Conservation (phyloP, 2,888 invertebrate genomes). For the Andricus curvator region DNA sequence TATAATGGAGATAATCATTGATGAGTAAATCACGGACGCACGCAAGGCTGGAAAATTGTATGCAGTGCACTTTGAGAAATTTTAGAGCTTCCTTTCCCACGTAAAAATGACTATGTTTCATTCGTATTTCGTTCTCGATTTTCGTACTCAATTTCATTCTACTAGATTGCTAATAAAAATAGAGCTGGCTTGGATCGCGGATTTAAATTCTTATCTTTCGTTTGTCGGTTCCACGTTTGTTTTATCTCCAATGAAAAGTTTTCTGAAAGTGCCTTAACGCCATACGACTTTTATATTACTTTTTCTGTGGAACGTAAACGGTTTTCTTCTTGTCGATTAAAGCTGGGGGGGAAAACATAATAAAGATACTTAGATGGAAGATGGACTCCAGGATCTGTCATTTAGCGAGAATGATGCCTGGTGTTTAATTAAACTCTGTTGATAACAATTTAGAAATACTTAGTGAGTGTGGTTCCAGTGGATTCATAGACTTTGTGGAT, state of each 20-base stretch:
- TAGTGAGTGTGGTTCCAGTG: not conserved
- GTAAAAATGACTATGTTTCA: constrained; percentile 4
- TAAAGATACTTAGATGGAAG: not conserved
- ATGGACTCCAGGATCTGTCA: not conserved
- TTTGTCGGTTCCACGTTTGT: not conserved
- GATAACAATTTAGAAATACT: not conserved
- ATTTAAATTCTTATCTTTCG: constrained; percentile 24
- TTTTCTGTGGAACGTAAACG: not conserved
- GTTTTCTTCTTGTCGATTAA: constrained; percentile 4
- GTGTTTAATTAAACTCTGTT: not conserved
- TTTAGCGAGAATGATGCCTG: not conserved
- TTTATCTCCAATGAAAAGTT: constrained; percentile 24
- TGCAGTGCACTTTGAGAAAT: constrained; percentile 23
- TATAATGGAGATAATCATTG: constrained; percentile 31
- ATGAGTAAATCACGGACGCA: constrained; percentile 26
- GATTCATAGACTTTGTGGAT: not conserved
- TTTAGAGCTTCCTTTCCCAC: constrained; percentile 29
- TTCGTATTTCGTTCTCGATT: not conserved
- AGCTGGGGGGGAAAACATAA: not conserved
- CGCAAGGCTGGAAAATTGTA: constrained; percentile 25
- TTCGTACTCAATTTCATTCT: not conserved
- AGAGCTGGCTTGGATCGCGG: not conserved
- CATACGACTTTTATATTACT: constrained; percentile 29
- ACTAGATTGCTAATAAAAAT: constrained; percentile 10
- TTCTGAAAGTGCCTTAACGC: constrained; percentile 13